These are phyloP conservation scores for Atherinomorus stipes DNA, from an alignment of 2,113 vertebrate genomes.

Conservation along the genomic window DNA sequence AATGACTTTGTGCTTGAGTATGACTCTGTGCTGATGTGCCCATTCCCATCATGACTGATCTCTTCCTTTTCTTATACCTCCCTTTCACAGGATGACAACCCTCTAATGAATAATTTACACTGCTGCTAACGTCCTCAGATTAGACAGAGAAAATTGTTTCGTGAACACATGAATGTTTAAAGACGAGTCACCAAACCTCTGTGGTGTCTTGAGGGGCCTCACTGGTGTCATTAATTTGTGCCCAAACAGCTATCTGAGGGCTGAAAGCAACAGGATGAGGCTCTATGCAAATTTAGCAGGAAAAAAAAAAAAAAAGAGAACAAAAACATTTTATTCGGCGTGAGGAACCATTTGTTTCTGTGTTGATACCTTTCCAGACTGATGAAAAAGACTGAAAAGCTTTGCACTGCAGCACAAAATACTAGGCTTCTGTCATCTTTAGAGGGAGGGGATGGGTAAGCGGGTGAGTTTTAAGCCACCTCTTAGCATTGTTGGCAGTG, in stretches of 20 bases:
- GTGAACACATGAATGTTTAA: slow-evolving; percentile 83
- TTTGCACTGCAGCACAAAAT: slow-evolving; percentile 45
- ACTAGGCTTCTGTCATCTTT: slow-evolving; percentile 36
- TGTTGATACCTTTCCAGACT: slow-evolving; percentile 34
- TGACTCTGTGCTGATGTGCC: slow-evolving; percentile 48
- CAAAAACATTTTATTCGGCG: slow-evolving; percentile 29
- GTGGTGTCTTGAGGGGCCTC: slow-evolving; percentile 57
- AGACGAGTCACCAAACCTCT: slow-evolving; percentile 75
- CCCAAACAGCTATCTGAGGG: slow-evolving; percentile 64
- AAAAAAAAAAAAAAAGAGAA: slow-evolving; percentile 7
- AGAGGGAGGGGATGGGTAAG: slow-evolving; percentile 1
- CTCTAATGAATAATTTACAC: slow-evolving; percentile 78
- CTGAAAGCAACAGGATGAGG: slow-evolving; percentile 52
- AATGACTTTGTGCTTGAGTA: slow-evolving; percentile 42
- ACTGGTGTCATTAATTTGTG: slow-evolving; percentile 75
- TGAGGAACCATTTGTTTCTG: slow-evolving; percentile 53
- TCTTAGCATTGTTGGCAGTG: slow-evolving; percentile 66
- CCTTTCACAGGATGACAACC: slow-evolving; percentile 63
- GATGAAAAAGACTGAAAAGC: slow-evolving; percentile 51
- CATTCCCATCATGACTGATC: slow-evolving; percentile 57
- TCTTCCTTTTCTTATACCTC: slow-evolving; percentile 57
- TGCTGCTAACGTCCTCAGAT: slow-evolving; percentile 74
- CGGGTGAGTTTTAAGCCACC: slow-evolving; percentile 56
- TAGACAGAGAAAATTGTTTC: slow-evolving; percentile 81
- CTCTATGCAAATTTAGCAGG: slow-evolving; percentile 59